Conservation (phyloP, 1,140 invertebrate genomes). For the Scaptomyza graminum region DNA sequence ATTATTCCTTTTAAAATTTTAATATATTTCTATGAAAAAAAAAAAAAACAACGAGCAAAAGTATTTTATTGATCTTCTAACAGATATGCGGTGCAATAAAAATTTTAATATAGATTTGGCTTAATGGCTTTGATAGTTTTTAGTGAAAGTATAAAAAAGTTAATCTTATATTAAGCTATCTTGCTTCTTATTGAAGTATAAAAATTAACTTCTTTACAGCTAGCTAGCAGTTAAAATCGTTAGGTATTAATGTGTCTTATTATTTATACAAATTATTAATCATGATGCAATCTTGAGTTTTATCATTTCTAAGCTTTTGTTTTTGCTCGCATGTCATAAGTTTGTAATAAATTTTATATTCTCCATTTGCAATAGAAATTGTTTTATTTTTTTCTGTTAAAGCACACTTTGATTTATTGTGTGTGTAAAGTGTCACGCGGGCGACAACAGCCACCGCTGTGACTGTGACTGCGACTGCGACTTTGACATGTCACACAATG, state of each 20-base stretch:
- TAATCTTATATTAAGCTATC: too few species aligned
- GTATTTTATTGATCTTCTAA: not conserved
- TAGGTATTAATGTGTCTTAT: too few species aligned
- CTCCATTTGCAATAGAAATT: constrained; percentile 13
- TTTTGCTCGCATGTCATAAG: constrained; percentile 29
- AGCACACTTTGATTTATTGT: constrained; percentile 71
- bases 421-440: constrained; percentile 78
- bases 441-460: constrained; percentile 74
- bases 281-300: constrained; percentile 31
- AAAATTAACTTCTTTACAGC: too few species aligned
- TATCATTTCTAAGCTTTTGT: constrained; percentile 5
- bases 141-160: too few species aligned
- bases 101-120: not conserved
- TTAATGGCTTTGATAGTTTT: too few species aligned
- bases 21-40: too few species aligned
- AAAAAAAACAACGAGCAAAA: too few species aligned
- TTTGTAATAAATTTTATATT: constrained; percentile 14
- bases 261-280: too few species aligned
- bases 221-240: too few species aligned
- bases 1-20: too few species aligned
- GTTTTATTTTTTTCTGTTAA: constrained; percentile 12
- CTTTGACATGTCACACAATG: constrained; percentile 60
- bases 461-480: constrained; percentile 44
- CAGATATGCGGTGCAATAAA: not conserved
- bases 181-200: too few species aligned